phyloP scores from a whole-genome alignment of 37 sponge, comb jelly and placozoan species.

The Mnemiopsis leidyi region DNA sequence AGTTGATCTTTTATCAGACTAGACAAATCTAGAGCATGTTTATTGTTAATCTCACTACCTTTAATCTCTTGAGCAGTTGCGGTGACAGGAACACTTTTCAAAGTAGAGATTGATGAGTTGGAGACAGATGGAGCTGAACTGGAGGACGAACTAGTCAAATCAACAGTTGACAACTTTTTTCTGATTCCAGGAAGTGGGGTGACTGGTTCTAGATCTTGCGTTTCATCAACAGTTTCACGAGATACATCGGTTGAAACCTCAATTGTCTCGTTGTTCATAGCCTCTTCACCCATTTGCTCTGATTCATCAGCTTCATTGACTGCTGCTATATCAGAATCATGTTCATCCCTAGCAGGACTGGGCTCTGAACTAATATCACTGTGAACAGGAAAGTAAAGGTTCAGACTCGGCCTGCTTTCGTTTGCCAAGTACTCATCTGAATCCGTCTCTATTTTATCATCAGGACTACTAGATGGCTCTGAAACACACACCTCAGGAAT shows the following conservation, averaged over 20 bases:
- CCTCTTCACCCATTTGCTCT: neutral
- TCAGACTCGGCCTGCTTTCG: slow-evolving; percentile 7
- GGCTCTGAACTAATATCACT: neutral
- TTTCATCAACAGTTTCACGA: neutral
- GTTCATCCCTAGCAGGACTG: neutral
- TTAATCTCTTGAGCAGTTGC: neutral
- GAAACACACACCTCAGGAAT: neutral
- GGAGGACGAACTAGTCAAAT: neutral
- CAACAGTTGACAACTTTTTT: neutral
- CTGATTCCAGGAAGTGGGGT: neutral
- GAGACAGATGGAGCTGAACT: neutral
- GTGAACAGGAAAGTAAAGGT: slow-evolving; percentile 47
- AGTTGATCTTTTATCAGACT: slow-evolving; percentile 23
- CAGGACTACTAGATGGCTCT: neutral
- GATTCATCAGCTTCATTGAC: neutral
- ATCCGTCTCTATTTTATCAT: neutral
- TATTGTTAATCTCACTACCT: neutral
- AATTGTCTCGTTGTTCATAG: neutral
- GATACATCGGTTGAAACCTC: neutral
- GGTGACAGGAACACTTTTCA: neutral
- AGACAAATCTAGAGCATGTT: slow-evolving; percentile 28
- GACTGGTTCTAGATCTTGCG: neutral
- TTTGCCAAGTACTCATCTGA: neutral
- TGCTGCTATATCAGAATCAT: neutral
- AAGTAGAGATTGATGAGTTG: neutral